phyloP scores from a whole-genome alignment of 2,888 invertebrate species.

The Drosophila phalerata region DNA sequence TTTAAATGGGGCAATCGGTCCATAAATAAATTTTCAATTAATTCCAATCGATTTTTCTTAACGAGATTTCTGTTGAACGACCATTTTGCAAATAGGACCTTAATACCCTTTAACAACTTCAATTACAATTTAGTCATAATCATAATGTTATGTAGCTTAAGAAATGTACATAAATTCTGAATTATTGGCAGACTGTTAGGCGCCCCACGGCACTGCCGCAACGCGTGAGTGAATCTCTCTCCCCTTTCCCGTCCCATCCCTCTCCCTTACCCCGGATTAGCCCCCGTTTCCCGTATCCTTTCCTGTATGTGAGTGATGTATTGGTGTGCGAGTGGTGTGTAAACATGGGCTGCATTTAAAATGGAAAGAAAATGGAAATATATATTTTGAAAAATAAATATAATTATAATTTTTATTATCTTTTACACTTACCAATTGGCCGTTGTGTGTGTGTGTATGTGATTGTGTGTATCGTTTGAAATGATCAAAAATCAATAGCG shows the following conservation, averaged over 20 bases:
- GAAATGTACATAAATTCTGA: conserved; percentile 71
- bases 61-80: conserved; percentile 55
- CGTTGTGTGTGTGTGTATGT: conserved; percentile 28
- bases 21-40: not conserved
- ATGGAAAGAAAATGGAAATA: conserved; percentile 34
- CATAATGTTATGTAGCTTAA: conserved; percentile 54
- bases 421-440: conserved; percentile 65
- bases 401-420: conserved; percentile 3
- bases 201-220: conserved; percentile 70
- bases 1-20: conserved; percentile 13
- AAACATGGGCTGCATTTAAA: conserved; percentile 49
- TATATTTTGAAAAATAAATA: conserved; percentile 16
- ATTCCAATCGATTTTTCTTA: not conserved
- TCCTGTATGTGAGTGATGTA: conserved; percentile 56
- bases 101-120: conserved; percentile 60
- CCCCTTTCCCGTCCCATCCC: conserved; percentile 16
- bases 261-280: not conserved
- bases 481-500: conserved; percentile 69
- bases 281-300: conserved; percentile 20
- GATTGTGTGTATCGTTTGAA: conserved; percentile 41
- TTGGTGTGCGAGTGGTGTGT: conserved; percentile 32
- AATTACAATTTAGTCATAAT: conserved; percentile 55
- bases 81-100: conserved; percentile 46
- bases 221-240: conserved; percentile 47
- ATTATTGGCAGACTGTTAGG: conserved; percentile 69